Evolutionary conservation across 2,113 vertebrate species (phyloP), one percentile per base, ranked within the genome.

Genomic region (Scomber colias): DNA sequence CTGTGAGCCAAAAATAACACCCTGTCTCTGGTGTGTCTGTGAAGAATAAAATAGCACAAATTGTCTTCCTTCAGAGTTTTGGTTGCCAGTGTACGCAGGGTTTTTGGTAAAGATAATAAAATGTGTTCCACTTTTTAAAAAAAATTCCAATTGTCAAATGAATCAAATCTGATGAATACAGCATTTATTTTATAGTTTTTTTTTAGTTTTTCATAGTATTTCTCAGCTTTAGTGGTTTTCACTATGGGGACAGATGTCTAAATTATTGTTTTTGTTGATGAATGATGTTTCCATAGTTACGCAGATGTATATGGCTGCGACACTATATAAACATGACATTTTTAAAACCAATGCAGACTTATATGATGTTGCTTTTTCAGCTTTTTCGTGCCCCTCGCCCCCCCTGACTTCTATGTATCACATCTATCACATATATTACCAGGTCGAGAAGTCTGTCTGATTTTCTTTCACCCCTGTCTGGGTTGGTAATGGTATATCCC

Each of bases 1-100:
- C 95, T 87, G 54, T 85, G 90, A 89, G 95, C 95, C 96, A 95
- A 95, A 94, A 96, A 97, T 96, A 96, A 95, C 96, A 93, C 53
- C 48, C 95, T 93, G 95, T 85, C 96, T 94, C 94, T 90, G 81
- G 92, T 92, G 90, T 93, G 93, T 93, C 94, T 93, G 94, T 92
- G 71, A 92, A 92, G 94, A 95, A 96, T 94, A 94, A 94, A 96
- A 94, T 90, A 90, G 92, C 94, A 93, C 75, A 88, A 74, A 94
- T 94, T 93, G 94, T 94, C 91, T 84, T 93, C 89, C 91, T 88
- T 93, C 90, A 93, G 94, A 94, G 90, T 94, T 96, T 94, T 94
- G 92, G 90, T 93, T 93, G 94, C 87, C 88, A 92, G 90, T 93
- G 90, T 93, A 87, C 94, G 94, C 70, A 84, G 56, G 46, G 44